These are phyloP conservation scores for Pharmacophagus antenor DNA, from an alignment of 2,888 invertebrate genomes.

Conservation along the genomic window DNA sequence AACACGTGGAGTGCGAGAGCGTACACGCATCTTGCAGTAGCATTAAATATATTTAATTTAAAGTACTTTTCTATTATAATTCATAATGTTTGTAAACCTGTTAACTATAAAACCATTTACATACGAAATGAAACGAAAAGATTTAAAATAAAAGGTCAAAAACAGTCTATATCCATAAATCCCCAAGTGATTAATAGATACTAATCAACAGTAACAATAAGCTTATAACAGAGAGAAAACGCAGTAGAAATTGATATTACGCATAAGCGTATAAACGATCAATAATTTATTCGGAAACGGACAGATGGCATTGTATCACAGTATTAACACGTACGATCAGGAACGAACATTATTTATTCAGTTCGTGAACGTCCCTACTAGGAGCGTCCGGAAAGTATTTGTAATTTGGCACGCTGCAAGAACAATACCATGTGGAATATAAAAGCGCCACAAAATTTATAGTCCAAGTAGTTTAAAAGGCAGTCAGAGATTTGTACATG, in stretches of 20 bases:
- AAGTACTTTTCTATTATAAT: not conserved
- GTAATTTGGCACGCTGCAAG: constrained; percentile 22
- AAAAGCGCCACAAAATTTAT: constrained; percentile 31
- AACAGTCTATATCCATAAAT: too few relatives aligned
- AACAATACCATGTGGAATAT: constrained; percentile 32
- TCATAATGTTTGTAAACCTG: not conserved
- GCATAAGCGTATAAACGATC: not conserved
- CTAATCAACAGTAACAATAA: too few relatives aligned
- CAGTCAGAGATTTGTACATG: too few relatives aligned
- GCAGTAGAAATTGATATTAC: not conserved
- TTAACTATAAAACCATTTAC: not conserved
- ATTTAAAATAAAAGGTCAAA: not conserved
- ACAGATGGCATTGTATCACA: not conserved
- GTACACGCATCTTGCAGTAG: constrained; percentile 39
- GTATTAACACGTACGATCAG: not conserved
- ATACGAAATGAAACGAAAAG: not conserved
- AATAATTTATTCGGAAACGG: not conserved
- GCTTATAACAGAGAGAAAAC: too few relatives aligned
- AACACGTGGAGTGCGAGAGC: constrained; percentile 57
- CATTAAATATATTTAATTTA: constrained; percentile 12
- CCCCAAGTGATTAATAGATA: not conserved
- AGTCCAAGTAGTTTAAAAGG: not conserved
- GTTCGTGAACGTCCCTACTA: constrained; percentile 15
- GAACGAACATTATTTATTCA: constrained; percentile 26
- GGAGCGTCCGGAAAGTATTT: constrained; percentile 23